phyloP scores from a whole-genome alignment of 2,888 invertebrate species.

The Eristalis pertinax region DNA sequence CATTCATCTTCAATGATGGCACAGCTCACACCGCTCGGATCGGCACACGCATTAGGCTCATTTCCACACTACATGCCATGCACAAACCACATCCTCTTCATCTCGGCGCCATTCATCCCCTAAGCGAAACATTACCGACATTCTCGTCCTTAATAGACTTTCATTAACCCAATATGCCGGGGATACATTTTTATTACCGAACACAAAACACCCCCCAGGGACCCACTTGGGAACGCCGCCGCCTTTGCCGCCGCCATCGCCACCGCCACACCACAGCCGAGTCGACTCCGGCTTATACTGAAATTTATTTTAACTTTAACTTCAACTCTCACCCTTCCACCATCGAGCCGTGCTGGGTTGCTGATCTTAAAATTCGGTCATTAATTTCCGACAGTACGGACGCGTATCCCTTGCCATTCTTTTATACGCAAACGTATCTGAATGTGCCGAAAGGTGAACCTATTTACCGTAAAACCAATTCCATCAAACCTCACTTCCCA shows the following conservation, averaged over 20 bases:
- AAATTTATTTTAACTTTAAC: conserved; percentile 56
- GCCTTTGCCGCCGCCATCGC: conserved; percentile 7
- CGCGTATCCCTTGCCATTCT: conserved; percentile 54
- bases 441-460: conserved; percentile 66
- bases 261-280: neutral
- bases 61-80: neutral
- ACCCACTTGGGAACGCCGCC: conserved; percentile 19
- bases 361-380: conserved; percentile 70
- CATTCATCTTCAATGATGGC: neutral
- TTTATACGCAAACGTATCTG: conserved; percentile 4
- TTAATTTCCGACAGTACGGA: conserved; percentile 65
- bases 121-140: conserved; percentile 44
- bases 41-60: neutral
- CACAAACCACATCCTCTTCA: neutral
- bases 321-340: neutral
- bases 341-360: conserved; percentile 26
- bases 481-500: conserved; percentile 53
- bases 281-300: conserved; percentile 20
- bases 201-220: conserved; percentile 47
- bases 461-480: conserved; percentile 69
- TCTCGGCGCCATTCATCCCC: neutral
- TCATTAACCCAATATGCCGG: conserved; percentile 62
- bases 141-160: conserved; percentile 44
- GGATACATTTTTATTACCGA: conserved; percentile 55
- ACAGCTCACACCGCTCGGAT: neutral